Percentiles rank a stretch among this genome's conserved stretches.
Evolutionary conservation across 2,797 vertebrate species (phyloP).

Genomic region (Lepidocolaptes lacrymiger): DNA sequence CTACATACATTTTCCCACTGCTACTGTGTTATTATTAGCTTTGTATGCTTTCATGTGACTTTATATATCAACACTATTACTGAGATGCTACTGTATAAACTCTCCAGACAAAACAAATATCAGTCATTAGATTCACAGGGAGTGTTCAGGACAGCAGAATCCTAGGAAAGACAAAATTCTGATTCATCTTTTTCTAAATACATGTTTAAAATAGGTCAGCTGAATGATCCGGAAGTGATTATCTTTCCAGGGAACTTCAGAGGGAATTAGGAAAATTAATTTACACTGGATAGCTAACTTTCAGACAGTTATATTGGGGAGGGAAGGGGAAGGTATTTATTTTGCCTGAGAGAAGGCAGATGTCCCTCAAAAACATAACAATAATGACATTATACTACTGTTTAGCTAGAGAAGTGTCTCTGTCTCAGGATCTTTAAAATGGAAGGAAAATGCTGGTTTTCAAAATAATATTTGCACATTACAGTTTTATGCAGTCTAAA

Average conservation of each 20-base stretch:
- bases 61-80: slow-evolving; percentile 3
- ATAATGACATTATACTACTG: background rate
- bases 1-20: slow-evolving; percentile 27
- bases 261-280: background rate
- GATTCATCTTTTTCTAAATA: slow-evolving; percentile 14
- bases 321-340: background rate
- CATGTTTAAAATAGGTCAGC: slow-evolving; percentile 20
- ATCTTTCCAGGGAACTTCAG: background rate
- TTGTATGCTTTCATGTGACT: slow-evolving; percentile 36
- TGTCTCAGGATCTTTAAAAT: background rate
- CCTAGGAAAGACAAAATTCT: slow-evolving; percentile 33
- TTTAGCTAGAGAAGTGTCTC: background rate
- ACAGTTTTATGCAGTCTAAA: background rate
- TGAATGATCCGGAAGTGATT: slow-evolving; percentile 10
- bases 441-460: background rate
- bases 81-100: background rate
- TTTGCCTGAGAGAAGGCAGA: background rate
- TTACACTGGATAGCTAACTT: background rate
- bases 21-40: slow-evolving; percentile 59
- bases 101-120: slow-evolving; percentile 33
- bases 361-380: background rate
- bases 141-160: background rate
- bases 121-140: background rate
- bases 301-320: background rate
- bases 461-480: background rate